These are phyloP conservation scores for Latrodectus elegans DNA, from an alignment of 2,888 invertebrate species.

Conservation along the genomic window DNA sequence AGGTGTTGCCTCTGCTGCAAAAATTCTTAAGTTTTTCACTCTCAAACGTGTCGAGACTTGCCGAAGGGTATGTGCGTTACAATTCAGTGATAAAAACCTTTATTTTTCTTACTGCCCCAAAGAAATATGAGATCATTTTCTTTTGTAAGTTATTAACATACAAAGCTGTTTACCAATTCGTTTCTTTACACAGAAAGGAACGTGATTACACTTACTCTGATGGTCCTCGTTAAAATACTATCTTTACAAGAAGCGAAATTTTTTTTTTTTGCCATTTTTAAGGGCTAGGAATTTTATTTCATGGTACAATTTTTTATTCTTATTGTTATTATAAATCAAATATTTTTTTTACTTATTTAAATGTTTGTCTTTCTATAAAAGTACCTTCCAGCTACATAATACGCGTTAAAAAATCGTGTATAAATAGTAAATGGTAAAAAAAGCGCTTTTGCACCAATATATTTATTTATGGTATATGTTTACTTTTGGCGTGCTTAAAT, in stretches of 20 bases:
- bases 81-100: constrained; percentile 38
- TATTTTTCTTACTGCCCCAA: constrained; percentile 39
- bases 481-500: too few relatives aligned
- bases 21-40: background rate
- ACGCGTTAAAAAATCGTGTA: too few relatives aligned
- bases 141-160: constrained; percentile 58
- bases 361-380: too few relatives aligned
- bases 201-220: constrained; percentile 47
- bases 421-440: too few relatives aligned
- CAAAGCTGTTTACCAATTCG: constrained; percentile 38
- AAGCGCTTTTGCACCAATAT: too few relatives aligned
- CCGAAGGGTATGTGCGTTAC: background rate
- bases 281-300: too few relatives aligned
- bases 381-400: too few relatives aligned
- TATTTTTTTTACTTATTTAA: too few relatives aligned
- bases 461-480: too few relatives aligned
- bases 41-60: background rate
- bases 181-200: constrained; percentile 18
- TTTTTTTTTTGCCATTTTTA: too few relatives aligned
- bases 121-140: constrained; percentile 28
- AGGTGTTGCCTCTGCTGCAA: constrained; percentile 35
- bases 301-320: too few relatives aligned
- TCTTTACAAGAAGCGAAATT: constrained; percentile 19
- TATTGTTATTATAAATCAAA: too few relatives aligned
- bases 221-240: constrained; percentile 63